Percentiles rank a stretch among this genome's conserved stretches.
Conservation (phyloP, 2,888 invertebrate genomes). For the Drosophila engyochracea region DNA sequence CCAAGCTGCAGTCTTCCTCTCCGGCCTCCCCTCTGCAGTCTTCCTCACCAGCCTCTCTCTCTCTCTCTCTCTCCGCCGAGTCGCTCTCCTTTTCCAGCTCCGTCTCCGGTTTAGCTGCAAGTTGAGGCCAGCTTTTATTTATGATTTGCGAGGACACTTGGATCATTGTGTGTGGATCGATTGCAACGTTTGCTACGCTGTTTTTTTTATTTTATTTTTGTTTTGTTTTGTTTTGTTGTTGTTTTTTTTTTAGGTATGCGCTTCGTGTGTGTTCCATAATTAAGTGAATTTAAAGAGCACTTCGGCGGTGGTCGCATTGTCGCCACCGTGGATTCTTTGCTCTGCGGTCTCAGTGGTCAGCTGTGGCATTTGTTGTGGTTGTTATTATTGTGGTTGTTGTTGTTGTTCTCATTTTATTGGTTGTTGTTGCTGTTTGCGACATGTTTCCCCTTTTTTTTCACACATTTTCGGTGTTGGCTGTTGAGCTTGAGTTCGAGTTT, state of each 20-base stretch:
- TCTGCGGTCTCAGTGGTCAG: slow-evolving; percentile 3
- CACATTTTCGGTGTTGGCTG: slow-evolving; percentile 61
- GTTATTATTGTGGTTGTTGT: slow-evolving; percentile 35
- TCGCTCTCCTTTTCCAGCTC: not conserved
- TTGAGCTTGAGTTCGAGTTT: slow-evolving; percentile 18
- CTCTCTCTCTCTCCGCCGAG: not conserved
- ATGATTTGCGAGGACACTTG: slow-evolving; percentile 76
- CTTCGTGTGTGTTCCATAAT: slow-evolving; percentile 85
- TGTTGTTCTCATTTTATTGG: slow-evolving; percentile 20
- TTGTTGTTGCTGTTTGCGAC: slow-evolving; percentile 55
- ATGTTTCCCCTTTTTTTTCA: slow-evolving; percentile 68
- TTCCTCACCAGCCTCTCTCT: not conserved
- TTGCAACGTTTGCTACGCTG: slow-evolving; percentile 48
- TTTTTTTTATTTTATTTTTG: slow-evolving; percentile 30
- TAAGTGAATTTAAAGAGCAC: slow-evolving; percentile 82
- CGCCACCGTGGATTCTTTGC: slow-evolving; percentile 31
- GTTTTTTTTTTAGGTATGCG: slow-evolving; percentile 60
- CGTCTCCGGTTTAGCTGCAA: slow-evolving; percentile 1
- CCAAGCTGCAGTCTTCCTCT: slow-evolving; percentile 6
- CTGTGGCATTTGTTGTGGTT: slow-evolving; percentile 28
- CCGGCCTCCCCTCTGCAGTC: not conserved
- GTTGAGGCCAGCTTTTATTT: slow-evolving; percentile 66
- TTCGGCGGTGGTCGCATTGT: slow-evolving; percentile 71
- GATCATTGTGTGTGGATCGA: slow-evolving; percentile 50
- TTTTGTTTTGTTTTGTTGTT: slow-evolving; percentile 22